Evolutionary conservation across 1,140 invertebrate genomes (phyloP).

Genomic region (Papilio glaucus): DNA sequence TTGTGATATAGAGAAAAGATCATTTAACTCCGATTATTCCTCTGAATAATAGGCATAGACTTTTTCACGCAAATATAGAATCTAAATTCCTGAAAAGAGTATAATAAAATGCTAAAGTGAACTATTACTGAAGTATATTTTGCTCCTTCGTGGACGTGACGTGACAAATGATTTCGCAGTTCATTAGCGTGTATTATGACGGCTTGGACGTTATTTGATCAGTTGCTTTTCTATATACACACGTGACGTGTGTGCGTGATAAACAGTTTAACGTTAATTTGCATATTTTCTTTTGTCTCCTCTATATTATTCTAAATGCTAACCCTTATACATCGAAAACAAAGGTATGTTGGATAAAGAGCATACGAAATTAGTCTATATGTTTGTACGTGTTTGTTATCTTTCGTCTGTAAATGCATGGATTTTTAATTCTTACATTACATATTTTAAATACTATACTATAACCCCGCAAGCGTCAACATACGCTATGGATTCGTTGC

Average conservation of each 20-base stretch:
- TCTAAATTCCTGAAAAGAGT: no score
- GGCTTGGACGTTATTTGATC: background rate
- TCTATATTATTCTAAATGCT: background rate
- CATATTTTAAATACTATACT: no score
- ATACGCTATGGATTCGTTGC: no score
- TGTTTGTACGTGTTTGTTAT: background rate
- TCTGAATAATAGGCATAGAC: no score
- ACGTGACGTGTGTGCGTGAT: conserved; percentile 9
- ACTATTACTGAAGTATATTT: no score
- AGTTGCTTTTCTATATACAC: background rate
- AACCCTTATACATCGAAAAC: background rate
- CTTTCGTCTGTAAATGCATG: no score
- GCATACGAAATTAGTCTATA: background rate
- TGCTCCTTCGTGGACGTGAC: background rate
- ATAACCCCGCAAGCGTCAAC: no score
- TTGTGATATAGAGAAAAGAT: background rate
- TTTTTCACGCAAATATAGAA: no score
- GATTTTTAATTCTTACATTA: no score
- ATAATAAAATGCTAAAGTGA: no score
- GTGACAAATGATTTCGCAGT: conserved; percentile 31
- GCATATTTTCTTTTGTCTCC: conserved; percentile 18
- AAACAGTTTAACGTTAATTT: conserved; percentile 31
- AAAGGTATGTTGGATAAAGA: background rate
- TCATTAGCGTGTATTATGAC: conserved; percentile 17
- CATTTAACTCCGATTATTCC: no score